Base-by-base conservation (phyloP, 2,113 vertebrate species). In the Caracal caracal region DNA sequence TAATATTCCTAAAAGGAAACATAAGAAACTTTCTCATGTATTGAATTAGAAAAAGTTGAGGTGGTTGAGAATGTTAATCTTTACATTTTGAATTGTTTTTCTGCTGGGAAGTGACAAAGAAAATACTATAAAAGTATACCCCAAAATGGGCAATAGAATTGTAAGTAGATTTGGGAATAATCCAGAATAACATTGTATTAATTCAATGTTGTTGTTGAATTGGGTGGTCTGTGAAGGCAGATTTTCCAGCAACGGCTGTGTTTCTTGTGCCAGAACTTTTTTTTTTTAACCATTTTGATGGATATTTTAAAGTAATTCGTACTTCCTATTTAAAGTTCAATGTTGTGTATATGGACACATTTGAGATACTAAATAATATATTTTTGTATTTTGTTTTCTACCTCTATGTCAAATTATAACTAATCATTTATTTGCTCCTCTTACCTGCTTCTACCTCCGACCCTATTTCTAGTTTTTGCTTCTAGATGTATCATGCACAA, bases 81-180 rank as follows among this genome's bases (percentile, higher is more conserved):
- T 81, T 75, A 47, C 92, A 49, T 84, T 83, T 94, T 88, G 24
- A 53, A 61, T 86, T 95, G 16, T 73, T 96, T 90, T 97, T 85
- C 71, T 95, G 49, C 37, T 87, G 3, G 19, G n/a, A 49, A 53
- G 24, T 89, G 10, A 49, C 82, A 93, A 83, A 93, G 26, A 94
- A 26, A 93, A 79, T 37, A 6, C 61, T 90, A n/a, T 79, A 61
- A 22, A 88, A 47, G 37, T 89, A 0, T 92, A 88, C 20, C n/a
- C 28, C 20, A 93, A 89, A 91, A 43, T 43, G n/a, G 20, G 5
- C n/a, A 83, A 37, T 53, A 95, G 70, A 93, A 81, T 26, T 84
- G 1, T 93, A 87, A 13, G 20, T 65, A 65, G 13, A 33, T 90
- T 96, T 53, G 53, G 68, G 61, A 88, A 94, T 47, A 95, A 47